phyloP scores from a whole-genome alignment of 2,888 invertebrate species.

The Bibio marci region DNA sequence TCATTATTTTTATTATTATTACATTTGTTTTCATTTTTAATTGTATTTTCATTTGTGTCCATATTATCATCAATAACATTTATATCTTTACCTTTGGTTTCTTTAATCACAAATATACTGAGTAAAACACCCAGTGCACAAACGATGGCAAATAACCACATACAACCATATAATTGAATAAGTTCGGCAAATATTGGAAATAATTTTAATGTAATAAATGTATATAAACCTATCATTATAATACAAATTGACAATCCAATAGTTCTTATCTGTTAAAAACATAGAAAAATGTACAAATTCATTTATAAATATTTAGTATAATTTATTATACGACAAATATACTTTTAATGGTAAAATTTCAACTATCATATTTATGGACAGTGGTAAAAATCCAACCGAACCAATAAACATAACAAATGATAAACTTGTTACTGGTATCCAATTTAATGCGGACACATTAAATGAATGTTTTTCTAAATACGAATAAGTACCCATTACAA shows the following conservation, averaged over 20 bases:
- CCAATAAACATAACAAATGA: conserved; percentile 9
- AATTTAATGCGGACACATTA: conserved; percentile 8
- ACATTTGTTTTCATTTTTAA: too few species aligned
- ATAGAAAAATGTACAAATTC: too few species aligned
- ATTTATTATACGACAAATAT: background rate
- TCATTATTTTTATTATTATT: too few species aligned
- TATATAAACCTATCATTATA: conserved; percentile 7
- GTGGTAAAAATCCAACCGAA: conserved; percentile 9
- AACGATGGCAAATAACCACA: conserved; percentile 7
- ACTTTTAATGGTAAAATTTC: conserved; percentile 12
- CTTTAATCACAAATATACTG: conserved; percentile 6
- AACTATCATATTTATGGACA: conserved; percentile 10
- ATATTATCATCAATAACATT: background rate
- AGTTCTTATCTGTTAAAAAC: conserved; percentile 8
- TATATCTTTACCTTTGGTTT: conserved; percentile 8
- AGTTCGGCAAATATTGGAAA: conserved; percentile 7
- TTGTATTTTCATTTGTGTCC: too few species aligned
- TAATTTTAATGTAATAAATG: conserved; percentile 9
- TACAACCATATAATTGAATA: conserved; percentile 7
- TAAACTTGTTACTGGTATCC: conserved; percentile 11
- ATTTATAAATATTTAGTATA: background rate
- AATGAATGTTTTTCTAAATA: conserved; percentile 3
- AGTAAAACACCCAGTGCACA: conserved; percentile 6
- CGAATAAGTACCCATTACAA: conserved; percentile 6
- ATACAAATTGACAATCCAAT: conserved; percentile 8